phyloP scores from a whole-genome alignment of 2,888 invertebrate genomes.

The Leptinotarsa peninsularis region DNA sequence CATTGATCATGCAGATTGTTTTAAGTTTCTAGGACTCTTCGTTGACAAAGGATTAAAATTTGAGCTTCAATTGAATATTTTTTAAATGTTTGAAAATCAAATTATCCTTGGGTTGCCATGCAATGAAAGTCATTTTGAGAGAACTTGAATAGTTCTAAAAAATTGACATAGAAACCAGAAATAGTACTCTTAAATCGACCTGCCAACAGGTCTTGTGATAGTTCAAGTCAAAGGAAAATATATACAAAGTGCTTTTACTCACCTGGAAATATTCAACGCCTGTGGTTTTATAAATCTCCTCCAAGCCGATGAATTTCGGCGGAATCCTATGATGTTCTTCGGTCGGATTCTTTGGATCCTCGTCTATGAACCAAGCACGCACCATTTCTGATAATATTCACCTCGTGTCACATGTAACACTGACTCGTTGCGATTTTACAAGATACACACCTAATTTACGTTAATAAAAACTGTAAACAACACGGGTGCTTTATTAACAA shows the following conservation, averaged over 20 bases:
- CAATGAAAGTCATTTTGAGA: no score
- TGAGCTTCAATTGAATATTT: no score
- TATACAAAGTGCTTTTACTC: slow-evolving; percentile 53
- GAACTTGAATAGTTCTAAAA: no score
- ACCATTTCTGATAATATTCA: slow-evolving; percentile 73
- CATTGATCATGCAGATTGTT: no score
- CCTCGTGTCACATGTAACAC: background rate
- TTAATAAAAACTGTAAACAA: slow-evolving; percentile 14
- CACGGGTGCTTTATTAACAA: slow-evolving; percentile 6
- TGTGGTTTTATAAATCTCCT: slow-evolving; percentile 74
- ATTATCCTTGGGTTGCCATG: no score
- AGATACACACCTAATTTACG: background rate
- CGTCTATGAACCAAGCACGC: slow-evolving; percentile 83
- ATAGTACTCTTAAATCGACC: no score
- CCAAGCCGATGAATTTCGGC: slow-evolving; percentile 74
- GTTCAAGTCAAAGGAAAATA: background rate
- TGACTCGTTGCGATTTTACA: background rate
- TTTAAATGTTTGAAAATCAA: no score
- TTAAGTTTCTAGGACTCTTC: no score
- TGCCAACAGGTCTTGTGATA: background rate
- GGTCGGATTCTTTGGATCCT: slow-evolving; percentile 76
- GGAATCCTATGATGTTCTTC: slow-evolving; percentile 82
- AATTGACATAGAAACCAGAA: no score
- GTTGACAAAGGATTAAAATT: no score
- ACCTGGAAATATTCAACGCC: slow-evolving; percentile 89